Evolutionary conservation across 2,113 vertebrate species (phyloP).

Genomic region (Thomomys bottae): DNA sequence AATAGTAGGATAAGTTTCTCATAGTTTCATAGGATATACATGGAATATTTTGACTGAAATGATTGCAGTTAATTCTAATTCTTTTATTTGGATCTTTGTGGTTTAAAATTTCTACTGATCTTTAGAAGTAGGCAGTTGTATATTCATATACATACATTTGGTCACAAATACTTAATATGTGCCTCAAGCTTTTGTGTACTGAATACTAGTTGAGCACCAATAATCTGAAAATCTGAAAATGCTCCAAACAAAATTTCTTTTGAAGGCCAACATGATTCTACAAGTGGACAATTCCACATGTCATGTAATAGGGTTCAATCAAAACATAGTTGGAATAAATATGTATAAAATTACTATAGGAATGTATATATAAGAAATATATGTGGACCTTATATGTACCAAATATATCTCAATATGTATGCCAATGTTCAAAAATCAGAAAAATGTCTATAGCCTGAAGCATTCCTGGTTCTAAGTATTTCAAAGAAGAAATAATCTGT

Average conservation of each 20-base stretch:
- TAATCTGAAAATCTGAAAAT: not conserved
- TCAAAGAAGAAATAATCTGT: not conserved
- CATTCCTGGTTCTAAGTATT: not conserved
- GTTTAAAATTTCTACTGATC: too few species aligned
- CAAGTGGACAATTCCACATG: not conserved
- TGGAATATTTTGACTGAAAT: too few species aligned
- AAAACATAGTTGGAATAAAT: not conserved
- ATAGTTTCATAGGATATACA: too few species aligned
- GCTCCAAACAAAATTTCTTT: not conserved
- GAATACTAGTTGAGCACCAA: too few species aligned
- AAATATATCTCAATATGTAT: not conserved
- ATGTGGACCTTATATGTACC: not conserved
- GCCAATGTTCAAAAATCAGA: not conserved
- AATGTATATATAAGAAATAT: not conserved
- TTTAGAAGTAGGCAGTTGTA: too few species aligned
- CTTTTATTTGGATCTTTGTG: too few species aligned
- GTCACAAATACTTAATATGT: too few species aligned
- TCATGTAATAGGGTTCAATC: not conserved
- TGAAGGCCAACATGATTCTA: not conserved
- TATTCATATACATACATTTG: too few species aligned
- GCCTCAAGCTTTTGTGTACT: too few species aligned
- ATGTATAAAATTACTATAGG: not conserved
- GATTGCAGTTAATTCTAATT: too few species aligned
- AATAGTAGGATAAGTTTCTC: too few species aligned
- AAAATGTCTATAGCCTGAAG: not conserved